These are phyloP conservation scores for Cephus pulcher DNA, from an alignment of 2,888 invertebrate genomes.

Conservation along the genomic window DNA sequence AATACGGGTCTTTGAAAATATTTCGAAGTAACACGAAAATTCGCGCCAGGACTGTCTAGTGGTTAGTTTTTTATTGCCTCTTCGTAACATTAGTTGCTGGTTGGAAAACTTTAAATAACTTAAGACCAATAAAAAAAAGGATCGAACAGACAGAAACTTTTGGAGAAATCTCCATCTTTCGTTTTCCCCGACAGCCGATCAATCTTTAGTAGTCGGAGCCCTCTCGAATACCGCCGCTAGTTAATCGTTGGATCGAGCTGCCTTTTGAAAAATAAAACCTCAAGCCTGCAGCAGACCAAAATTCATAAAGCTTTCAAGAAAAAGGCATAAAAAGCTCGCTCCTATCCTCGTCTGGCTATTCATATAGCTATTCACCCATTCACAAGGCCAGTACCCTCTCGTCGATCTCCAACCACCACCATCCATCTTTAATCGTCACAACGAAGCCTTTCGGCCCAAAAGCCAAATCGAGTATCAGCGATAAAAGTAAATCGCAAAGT, in stretches of 20 bases:
- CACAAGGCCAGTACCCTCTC: not conserved
- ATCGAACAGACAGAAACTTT: not conserved
- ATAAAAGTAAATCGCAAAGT: not conserved
- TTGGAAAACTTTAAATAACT: not conserved
- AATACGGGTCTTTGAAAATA: not conserved
- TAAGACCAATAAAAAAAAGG: not conserved
- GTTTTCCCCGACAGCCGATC: not conserved
- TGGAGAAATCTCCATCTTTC: not conserved
- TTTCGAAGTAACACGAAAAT: not conserved
- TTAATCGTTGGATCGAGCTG: not conserved
- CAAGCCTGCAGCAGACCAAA: not conserved
- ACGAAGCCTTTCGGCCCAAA: not conserved
- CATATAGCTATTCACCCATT: not conserved
- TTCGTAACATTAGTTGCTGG: not conserved
- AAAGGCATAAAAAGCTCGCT: not conserved
- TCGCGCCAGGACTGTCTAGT: not conserved
- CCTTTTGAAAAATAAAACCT: not conserved
- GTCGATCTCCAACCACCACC: not conserved
- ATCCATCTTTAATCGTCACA: not conserved
- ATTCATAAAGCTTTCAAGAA: not conserved
- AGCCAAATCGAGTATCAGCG: not conserved
- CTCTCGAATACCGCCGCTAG: not conserved
- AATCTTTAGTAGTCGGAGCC: not conserved
- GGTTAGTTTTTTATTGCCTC: not conserved
- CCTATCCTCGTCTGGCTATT: not conserved